Evolutionary conservation across 30 jellyfish, hydroid and myxozoan species (phyloP).

Genomic region (Aurelia aurita): DNA sequence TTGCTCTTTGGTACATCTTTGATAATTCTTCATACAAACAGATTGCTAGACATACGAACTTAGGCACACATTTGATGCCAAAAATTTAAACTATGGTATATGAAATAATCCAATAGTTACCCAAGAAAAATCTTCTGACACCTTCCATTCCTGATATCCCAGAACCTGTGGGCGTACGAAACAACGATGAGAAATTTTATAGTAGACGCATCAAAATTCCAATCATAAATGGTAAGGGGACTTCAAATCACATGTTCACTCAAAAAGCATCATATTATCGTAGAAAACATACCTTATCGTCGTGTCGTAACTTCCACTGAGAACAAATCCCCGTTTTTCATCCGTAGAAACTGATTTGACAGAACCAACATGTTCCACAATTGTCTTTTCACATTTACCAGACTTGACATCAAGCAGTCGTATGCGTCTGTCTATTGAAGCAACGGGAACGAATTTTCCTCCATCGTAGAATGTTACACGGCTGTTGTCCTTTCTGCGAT

Average conservation of each 20-base stretch:
- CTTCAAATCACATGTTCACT: too few relatives aligned
- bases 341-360: constrained; percentile 72
- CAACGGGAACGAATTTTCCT: constrained; percentile 80
- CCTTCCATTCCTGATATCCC: constrained; percentile 80
- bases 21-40: too few relatives aligned
- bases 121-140: constrained; percentile 78
- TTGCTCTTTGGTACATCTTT: too few relatives aligned
- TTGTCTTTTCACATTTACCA: constrained; percentile 66
- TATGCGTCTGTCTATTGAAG: constrained; percentile 85
- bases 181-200: too few relatives aligned
- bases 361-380: constrained; percentile 90
- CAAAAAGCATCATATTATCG: background rate
- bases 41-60: too few relatives aligned
- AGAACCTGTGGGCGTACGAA: constrained; percentile 29
- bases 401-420: constrained; percentile 72
- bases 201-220: too few relatives aligned
- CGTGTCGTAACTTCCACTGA: constrained; percentile 97
- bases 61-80: too few relatives aligned
- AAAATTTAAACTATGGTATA: too few relatives aligned
- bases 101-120: constrained; percentile 2
- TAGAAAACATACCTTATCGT: constrained; percentile 78
- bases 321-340: constrained; percentile 61
- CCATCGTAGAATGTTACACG: constrained; percentile 75
- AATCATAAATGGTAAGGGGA: too few relatives aligned
- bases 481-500: constrained; percentile 74